These are phyloP conservation scores for Matsumyia berberina DNA, from an alignment of 2,888 invertebrate species.

Conservation along the genomic window DNA sequence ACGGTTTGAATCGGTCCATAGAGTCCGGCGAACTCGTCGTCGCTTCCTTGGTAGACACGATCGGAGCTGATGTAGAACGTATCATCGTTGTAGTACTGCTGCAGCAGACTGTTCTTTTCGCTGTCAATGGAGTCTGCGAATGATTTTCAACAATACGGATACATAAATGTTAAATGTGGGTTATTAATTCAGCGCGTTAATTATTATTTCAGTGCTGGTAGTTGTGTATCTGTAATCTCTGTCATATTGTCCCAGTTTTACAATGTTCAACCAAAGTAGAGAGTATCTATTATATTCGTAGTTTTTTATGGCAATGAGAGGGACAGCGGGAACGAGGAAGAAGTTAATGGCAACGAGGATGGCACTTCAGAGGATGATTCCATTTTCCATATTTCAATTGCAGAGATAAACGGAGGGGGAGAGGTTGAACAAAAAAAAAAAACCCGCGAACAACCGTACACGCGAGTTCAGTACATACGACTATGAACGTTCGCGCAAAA, in stretches of 20 bases:
- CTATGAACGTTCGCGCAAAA: constrained; percentile 26
- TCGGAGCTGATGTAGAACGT: constrained; percentile 83
- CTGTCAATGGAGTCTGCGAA: constrained; percentile 81
- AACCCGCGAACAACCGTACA: not conserved
- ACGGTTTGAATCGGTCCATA: constrained; percentile 83
- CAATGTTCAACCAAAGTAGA: constrained; percentile 36
- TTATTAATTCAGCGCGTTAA: constrained; percentile 58
- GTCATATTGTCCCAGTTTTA: constrained; percentile 62
- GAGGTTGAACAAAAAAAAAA: not conserved
- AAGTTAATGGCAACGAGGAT: constrained; percentile 51
- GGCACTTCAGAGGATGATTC: constrained; percentile 56
- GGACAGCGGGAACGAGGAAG: not conserved
- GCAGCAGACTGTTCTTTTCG: constrained; percentile 82
- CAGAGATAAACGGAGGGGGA: constrained; percentile 22
- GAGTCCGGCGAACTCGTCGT: constrained; percentile 84
- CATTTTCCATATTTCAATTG: constrained; percentile 64
- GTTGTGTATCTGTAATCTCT: constrained; percentile 50
- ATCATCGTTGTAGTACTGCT: constrained; percentile 83
- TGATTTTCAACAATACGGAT: constrained; percentile 40
- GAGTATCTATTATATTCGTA: constrained; percentile 50
- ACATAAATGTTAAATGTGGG: constrained; percentile 36
- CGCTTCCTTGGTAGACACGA: constrained; percentile 83
- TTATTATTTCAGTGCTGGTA: constrained; percentile 62
- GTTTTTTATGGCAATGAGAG: constrained; percentile 20
- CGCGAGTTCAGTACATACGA: constrained; percentile 9